Evolutionary conservation across 1,140 invertebrate genomes (phyloP), one percentile per base, ranked within the genome.

Genomic region (Calycopis cecrops): DNA sequence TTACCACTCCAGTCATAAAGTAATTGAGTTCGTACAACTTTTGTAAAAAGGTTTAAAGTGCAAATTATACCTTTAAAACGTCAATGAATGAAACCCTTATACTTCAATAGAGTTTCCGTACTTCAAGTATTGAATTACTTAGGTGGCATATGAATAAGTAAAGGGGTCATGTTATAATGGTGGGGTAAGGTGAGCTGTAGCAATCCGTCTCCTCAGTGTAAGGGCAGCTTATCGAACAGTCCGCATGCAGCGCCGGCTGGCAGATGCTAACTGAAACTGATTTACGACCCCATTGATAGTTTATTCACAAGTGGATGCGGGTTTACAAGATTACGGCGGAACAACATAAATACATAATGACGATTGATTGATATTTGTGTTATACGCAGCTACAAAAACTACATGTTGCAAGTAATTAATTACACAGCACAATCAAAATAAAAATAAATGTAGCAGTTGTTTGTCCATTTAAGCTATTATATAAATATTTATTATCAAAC

Each of bases 191-290:
- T 47, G 21, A 33, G 44, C 60, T 28, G 62, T 67, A 66, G 74
- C 71, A 65, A 73, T 77, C 63, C 67, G 71, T 77, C 72, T 73
- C 67, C 60, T 69, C 63, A 63, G 60, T 63, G 55, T 65, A 62
- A 63, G 64, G 66, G 63, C 60, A 72, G 78, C 74, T 81, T 79
- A 81, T 77, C 78, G 65, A 68, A 47, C 68, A 67, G 58, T 69
- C 67, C 69, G 72, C 75, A 76, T 65, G 65, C 66, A 55, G 55
- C 35, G 51, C 48, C 57, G 33, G 54, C 63, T 60, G 58, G 65
- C 66, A 68, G 65, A 71, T 75, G 68, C 65, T 67, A 74, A 73
- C 73, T 77, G 71, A 77, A 77, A 74, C 73, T 76, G 73, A 81
- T 81, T 74, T 81, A 79, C 67, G 69, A 67, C 65, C 55, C 60